Evolutionary conservation across 2,888 invertebrate genomes (phyloP).

Genomic region (Barypeithes pellucidus): DNA sequence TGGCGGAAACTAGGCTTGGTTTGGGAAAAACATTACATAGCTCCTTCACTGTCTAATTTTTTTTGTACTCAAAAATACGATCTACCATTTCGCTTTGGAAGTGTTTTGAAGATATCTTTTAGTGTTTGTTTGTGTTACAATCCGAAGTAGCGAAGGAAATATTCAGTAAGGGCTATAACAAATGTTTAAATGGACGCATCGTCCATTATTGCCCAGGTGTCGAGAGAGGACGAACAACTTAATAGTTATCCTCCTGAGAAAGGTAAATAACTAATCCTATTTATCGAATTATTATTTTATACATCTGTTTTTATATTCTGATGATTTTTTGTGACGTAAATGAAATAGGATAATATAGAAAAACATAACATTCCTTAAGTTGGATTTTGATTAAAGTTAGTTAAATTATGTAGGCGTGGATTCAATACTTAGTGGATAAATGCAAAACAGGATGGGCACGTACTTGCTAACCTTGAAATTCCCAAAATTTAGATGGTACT

Average conservation of each 20-base stretch:
- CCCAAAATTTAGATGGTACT: slow-evolving; percentile 19
- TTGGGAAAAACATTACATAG: slow-evolving; percentile 48
- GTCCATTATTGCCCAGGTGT: slow-evolving; percentile 99
- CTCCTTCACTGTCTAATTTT: slow-evolving; percentile 37
- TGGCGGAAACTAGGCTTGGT: slow-evolving; percentile 54
- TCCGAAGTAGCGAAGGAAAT: slow-evolving; percentile 35
- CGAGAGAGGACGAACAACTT: slow-evolving; percentile 96
- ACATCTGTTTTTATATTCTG: slow-evolving; percentile 40
- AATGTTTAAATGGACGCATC: slow-evolving; percentile 96
- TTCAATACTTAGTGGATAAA: slow-evolving; percentile 22
- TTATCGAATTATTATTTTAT: slow-evolving; percentile 9
- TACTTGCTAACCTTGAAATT: slow-evolving; percentile 35
- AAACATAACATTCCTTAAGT: slow-evolving; percentile 13
- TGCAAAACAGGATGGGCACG: slow-evolving; percentile 20
- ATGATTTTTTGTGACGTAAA: slow-evolving; percentile 33
- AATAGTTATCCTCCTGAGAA: slow-evolving; percentile 93
- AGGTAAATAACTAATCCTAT: slow-evolving; percentile 77
- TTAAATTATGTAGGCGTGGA: slow-evolving; percentile 38
- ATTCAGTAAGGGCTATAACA: slow-evolving; percentile 67
- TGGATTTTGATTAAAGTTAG: slow-evolving; percentile 17
- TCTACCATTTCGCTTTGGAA: slow-evolving; percentile 29
- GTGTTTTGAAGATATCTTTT: slow-evolving; percentile 11
- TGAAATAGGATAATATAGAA: slow-evolving; percentile 20
- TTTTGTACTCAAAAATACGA: slow-evolving; percentile 30
- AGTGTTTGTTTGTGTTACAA: slow-evolving; percentile 27